Percentiles rank a stretch among this genome's conserved stretches.
phyloP scores from a whole-genome alignment of 2,888 invertebrate species.

The Cyrtodaria siliqua region DNA sequence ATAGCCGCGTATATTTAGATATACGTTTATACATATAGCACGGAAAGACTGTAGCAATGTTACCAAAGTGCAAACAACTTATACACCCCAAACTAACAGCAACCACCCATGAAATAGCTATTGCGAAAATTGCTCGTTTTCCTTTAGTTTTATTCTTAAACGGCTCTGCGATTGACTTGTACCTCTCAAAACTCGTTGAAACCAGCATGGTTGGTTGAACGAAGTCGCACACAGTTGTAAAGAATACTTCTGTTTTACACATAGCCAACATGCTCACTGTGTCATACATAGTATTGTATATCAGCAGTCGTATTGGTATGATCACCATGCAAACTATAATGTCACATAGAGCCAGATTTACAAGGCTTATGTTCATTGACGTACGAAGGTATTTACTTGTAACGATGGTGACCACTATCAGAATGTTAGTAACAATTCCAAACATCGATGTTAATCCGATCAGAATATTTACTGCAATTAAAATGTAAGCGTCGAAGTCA shows the following conservation, averaged over 20 bases:
- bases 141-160: conserved; percentile 64
- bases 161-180: conserved; percentile 75
- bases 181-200: conserved; percentile 75
- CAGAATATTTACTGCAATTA: no score
- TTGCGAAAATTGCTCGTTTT: conserved; percentile 43
- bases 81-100: conserved; percentile 38
- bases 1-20: conserved; percentile 5
- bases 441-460: neutral
- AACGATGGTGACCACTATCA: conserved; percentile 31
- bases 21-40: conserved; percentile 29
- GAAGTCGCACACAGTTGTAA: conserved; percentile 66
- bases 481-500: no score
- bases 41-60: conserved; percentile 54
- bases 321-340: conserved; percentile 64
- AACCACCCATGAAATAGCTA: conserved; percentile 52
- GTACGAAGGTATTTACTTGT: conserved; percentile 60
- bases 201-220: conserved; percentile 71
- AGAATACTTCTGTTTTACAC: conserved; percentile 62
- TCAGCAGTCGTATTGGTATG: conserved; percentile 64
- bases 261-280: conserved; percentile 6
- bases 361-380: conserved; percentile 68
- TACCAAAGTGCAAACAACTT: conserved; percentile 42
- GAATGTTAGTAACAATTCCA: conserved; percentile 10
- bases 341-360: conserved; percentile 64
- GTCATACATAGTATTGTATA: conserved; percentile 28